Evolutionary conservation across 2,888 invertebrate genomes (phyloP), one percentile per base, ranked within the genome.

Genomic region (Cyaniris semiargus): DNA sequence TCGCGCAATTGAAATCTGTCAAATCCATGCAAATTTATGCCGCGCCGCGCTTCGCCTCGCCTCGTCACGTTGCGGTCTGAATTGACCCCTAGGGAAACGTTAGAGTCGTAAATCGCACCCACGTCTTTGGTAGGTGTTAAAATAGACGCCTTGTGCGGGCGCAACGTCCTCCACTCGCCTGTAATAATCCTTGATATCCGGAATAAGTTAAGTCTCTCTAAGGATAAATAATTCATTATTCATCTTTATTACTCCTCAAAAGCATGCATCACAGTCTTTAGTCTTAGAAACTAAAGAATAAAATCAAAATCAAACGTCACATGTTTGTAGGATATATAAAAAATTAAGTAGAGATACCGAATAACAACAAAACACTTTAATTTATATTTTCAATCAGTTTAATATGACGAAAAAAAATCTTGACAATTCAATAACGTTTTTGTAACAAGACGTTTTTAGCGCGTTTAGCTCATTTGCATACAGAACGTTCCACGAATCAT

Each of bases 171-270:
- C 89, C 90, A 91, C 91, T 91, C 90, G 88, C 87, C 93, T 93
- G 93, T 93, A 90, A 92, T 93, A 93, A 94, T 93, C 93, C 92
- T 89, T 89, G 89, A 93, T 93, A 93, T 93, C 93, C 93, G 92
- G 92, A 88, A 87, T 86, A 85, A 88, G 86, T 86, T 78, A 78
- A 81, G 83, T 56, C 70, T 8, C 56, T 23, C 56, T 34, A 21
- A 18, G 60, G 21, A 34, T 31, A 6, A 2, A 27, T 27, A 2
- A 27, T 44, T 13, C 44, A 44, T 31, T 31, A 53, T 56, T 76
- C 48, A 56, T 34, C 38, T 58, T 56, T 70, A 70, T 70, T 70
- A 18, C 34, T 8, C n/a, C 70, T 27, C 71, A 71, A 34, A 70
- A 76, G 18, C 3, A 78, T 75, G 60, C 58, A 15, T 3, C 53